Conservation (phyloP, 2,113 vertebrate genomes). For the Oreochromis niloticus region DNA sequence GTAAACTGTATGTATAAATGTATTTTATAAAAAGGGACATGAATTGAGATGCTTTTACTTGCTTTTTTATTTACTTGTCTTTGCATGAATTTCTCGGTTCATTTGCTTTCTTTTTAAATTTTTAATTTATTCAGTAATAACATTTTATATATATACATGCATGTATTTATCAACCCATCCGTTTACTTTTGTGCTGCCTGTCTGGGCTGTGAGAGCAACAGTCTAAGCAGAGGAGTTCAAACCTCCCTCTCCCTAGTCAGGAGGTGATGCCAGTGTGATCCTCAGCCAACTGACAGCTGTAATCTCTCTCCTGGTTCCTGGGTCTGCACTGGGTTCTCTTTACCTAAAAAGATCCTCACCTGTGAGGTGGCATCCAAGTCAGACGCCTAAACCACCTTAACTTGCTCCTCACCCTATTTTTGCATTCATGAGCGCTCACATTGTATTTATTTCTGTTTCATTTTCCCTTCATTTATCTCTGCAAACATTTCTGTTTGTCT, state of each 20-base stretch:
- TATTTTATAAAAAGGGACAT: not conserved
- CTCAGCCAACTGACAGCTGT: not conserved
- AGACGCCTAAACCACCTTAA: not conserved
- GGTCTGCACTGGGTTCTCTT: not conserved
- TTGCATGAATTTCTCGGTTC: not conserved
- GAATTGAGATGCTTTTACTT: not conserved
- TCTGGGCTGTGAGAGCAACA: not conserved
- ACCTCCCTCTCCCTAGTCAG: fast-evolving
- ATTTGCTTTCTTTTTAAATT: not conserved
- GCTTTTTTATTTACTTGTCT: not conserved
- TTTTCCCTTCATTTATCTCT: not conserved
- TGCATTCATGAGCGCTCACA: not conserved
- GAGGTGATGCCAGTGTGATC: not conserved
- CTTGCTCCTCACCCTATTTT: not conserved
- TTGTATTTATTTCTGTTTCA: not conserved
- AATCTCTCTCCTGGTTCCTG: not conserved
- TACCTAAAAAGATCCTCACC: not conserved
- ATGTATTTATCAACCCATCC: not conserved
- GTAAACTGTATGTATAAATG: not conserved
- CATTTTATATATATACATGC: no score
- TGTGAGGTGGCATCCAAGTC: not conserved
- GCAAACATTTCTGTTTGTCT: not conserved
- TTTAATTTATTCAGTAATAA: not conserved
- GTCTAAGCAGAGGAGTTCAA: not conserved
- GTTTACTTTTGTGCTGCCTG: not conserved